phyloP scores from a whole-genome alignment of 2,888 invertebrate species.

The Drosophila seclusa region DNA sequence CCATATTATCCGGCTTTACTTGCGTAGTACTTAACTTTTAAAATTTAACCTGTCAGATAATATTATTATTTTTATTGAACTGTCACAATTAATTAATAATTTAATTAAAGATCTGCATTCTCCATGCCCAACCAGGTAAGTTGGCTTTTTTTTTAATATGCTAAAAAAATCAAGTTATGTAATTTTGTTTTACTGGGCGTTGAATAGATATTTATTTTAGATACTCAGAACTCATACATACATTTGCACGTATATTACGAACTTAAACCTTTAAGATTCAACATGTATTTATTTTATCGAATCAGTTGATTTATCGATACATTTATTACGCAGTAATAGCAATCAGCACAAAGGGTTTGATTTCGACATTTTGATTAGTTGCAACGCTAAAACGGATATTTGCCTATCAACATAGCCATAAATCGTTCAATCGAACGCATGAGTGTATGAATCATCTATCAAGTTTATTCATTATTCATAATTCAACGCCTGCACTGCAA shows the following conservation, averaged over 20 bases:
- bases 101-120: not conserved
- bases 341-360: constrained; percentile 18
- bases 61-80: not conserved
- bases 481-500: constrained; percentile 65
- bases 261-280: not conserved
- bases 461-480: constrained; percentile 44
- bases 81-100: not conserved
- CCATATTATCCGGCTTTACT: not conserved
- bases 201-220: not conserved
- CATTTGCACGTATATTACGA: not conserved
- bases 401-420: constrained; percentile 74
- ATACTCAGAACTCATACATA: not conserved
- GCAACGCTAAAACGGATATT: constrained; percentile 61
- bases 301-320: constrained; percentile 48
- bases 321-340: constrained; percentile 5
- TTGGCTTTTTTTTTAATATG: not conserved
- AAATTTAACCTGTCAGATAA: not conserved
- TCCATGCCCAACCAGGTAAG: not conserved
- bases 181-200: not conserved
- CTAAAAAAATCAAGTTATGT: not conserved
- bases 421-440: constrained; percentile 48
- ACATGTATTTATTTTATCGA: constrained; percentile 15
- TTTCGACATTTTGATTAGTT: constrained; percentile 41
- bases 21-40: not conserved
- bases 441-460: constrained; percentile 56